Percentiles rank a stretch among this genome's conserved stretches.
These are phyloP conservation scores for Hypena proboscidalis DNA, from an alignment of 2,888 invertebrate genomes.

Conservation along the genomic window DNA sequence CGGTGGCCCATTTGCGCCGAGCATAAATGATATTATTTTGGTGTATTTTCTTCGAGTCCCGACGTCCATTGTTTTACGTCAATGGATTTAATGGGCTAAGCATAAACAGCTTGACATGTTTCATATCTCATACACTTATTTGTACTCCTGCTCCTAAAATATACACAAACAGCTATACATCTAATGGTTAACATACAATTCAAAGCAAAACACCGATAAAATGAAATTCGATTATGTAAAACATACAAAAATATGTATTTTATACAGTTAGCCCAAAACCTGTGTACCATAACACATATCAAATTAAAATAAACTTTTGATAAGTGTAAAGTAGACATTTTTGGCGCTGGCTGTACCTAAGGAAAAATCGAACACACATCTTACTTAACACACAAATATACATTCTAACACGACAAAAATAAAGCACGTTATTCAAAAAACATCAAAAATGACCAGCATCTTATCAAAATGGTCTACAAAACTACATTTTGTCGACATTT, in stretches of 20 bases:
- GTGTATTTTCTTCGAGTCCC: too few species aligned
- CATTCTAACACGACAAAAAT: conserved; percentile 16
- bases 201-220: conserved; percentile 38
- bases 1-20: too few species aligned
- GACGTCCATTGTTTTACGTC: too few species aligned
- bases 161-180: conserved; percentile 38
- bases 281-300: conserved; percentile 3
- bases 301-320: conserved; percentile 1
- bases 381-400: conserved; percentile 31
- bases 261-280: conserved; percentile 22
- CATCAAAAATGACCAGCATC: conserved; percentile 57
- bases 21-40: too few species aligned
- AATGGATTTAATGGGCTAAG: too few species aligned
- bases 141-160: conserved; percentile 41
- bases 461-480: conserved; percentile 28
- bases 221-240: conserved; percentile 33
- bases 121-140: conserved; percentile 28
- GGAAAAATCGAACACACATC: conserved; percentile 29
- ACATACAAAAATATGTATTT: conserved; percentile 40
- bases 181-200: conserved; percentile 38
- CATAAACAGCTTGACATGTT: conserved; percentile 17
- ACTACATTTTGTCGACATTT: conserved; percentile 27
- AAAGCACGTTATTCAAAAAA: conserved; percentile 25
- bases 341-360: conserved; percentile 28
- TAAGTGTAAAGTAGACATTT: conserved; percentile 13